These are phyloP conservation scores for Oenanthe melanoleuca DNA, from an alignment of 2,113 vertebrate genomes.

Conservation along the genomic window DNA sequence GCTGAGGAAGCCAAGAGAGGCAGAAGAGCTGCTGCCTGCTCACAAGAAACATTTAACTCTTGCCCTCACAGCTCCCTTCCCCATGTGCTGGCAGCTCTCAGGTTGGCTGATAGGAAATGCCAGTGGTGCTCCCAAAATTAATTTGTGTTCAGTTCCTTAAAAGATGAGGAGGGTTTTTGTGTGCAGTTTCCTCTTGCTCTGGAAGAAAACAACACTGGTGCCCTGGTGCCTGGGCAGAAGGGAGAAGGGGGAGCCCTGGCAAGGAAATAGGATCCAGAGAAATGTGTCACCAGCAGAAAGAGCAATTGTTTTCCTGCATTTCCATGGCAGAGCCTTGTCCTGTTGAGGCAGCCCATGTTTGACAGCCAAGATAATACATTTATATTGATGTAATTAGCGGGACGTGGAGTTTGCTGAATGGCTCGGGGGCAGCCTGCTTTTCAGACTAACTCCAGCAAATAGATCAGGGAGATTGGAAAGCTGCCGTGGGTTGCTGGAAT, in stretches of 20 bases:
- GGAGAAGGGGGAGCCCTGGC: conserved; percentile 2
- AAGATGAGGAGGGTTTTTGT: neutral
- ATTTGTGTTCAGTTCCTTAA: fast-evolving
- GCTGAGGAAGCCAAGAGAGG: neutral
- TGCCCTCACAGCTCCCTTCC: neutral
- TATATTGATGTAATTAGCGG: conserved; percentile 62
- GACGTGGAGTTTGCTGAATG: conserved; percentile 36
- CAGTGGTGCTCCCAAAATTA: neutral
- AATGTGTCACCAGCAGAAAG: conserved; percentile 44
- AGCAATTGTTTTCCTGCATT: conserved; percentile 43
- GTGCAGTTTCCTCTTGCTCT: neutral
- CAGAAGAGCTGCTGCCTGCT: neutral
- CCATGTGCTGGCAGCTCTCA: fast-evolving
- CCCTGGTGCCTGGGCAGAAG: neutral
- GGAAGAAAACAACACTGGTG: neutral
- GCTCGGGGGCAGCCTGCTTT: conserved; percentile 44
- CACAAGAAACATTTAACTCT: neutral
- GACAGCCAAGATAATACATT: conserved; percentile 64
- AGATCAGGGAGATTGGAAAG: conserved; percentile 32
- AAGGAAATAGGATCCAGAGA: conserved; percentile 27
- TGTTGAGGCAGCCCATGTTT: neutral
- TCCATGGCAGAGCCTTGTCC: neutral
- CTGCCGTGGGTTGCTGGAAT: conserved; percentile 9
- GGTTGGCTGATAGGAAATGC: neutral
- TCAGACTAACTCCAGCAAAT: conserved; percentile 15